Conservation (phyloP, 2,888 invertebrate species). For the Creontiades dilutus region DNA sequence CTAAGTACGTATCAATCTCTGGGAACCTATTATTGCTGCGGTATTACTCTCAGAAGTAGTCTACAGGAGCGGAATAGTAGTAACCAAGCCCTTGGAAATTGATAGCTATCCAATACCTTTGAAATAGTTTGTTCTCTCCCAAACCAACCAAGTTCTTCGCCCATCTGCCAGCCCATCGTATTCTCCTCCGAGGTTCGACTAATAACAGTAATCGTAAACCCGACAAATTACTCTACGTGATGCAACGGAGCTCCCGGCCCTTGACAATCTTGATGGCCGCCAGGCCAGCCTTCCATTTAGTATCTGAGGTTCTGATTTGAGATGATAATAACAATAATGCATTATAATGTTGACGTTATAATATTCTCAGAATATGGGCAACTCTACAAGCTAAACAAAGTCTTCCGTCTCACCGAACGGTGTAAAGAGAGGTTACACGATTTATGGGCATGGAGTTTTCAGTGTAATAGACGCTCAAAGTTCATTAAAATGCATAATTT, state of each 20-base stretch:
- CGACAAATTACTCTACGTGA: constrained; percentile 19
- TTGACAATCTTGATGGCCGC: neutral
- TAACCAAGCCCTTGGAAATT: neutral
- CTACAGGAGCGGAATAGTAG: too few species aligned
- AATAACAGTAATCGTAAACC: constrained; percentile 31
- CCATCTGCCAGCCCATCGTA: neutral
- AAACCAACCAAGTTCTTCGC: constrained; percentile 7
- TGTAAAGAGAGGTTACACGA: too few species aligned
- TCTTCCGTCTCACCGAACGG: too few species aligned
- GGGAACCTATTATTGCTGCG: too few species aligned
- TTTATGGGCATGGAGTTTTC: too few species aligned
- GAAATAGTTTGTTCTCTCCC: neutral
- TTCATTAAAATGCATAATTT: too few species aligned
- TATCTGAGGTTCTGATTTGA: neutral
- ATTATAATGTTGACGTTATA: neutral
- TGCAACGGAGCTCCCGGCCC: neutral
- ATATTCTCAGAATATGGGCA: too few species aligned
- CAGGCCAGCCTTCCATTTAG: constrained; percentile 21
- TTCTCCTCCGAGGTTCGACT: neutral
- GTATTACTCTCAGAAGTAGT: too few species aligned
- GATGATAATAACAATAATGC: neutral
- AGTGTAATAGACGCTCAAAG: too few species aligned
- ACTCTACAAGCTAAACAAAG: too few species aligned
- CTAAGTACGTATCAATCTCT: too few species aligned
- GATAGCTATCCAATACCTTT: neutral